These are phyloP conservation scores for Ametastegia equiseti DNA, from an alignment of 2,888 invertebrate genomes.

Conservation along the genomic window DNA sequence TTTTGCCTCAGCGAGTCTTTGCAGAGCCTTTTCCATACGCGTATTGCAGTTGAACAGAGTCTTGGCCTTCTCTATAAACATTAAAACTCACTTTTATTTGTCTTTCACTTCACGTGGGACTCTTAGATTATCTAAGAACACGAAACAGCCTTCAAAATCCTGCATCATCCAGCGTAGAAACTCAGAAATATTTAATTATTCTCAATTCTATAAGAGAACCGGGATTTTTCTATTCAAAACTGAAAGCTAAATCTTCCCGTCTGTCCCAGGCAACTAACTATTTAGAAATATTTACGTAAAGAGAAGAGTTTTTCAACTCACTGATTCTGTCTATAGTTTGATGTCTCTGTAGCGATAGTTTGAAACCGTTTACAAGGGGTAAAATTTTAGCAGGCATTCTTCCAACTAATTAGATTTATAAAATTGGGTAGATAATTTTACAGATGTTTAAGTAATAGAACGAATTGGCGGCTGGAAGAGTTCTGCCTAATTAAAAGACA, in stretches of 20 bases:
- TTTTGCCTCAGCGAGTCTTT: conserved; percentile 81
- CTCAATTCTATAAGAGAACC: background rate
- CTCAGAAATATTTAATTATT: background rate
- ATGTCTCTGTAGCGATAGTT: conserved; percentile 56
- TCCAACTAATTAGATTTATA: conserved; percentile 43
- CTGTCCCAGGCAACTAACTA: too few relatives aligned
- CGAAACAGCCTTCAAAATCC: background rate
- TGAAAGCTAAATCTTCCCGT: too few relatives aligned
- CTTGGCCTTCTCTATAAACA: conserved; percentile 81
- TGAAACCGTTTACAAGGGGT: conserved; percentile 61
- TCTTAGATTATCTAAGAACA: background rate
- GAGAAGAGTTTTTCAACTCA: too few relatives aligned
- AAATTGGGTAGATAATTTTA: conserved; percentile 29
- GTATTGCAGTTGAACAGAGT: conserved; percentile 87
- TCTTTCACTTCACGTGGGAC: background rate
- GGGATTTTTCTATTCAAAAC: too few relatives aligned
- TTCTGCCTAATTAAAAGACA: background rate
- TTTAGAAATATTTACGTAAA: too few relatives aligned
- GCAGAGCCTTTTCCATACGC: conserved; percentile 87
- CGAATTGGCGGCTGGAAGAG: background rate
- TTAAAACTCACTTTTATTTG: conserved; percentile 47
- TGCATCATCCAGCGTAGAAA: background rate
- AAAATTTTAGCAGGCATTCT: conserved; percentile 53
- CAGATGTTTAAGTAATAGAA: background rate
- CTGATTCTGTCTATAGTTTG: conserved; percentile 59